phyloP scores from a whole-genome alignment of 2,888 invertebrate genomes.

The Drosophila melanosoma region DNA sequence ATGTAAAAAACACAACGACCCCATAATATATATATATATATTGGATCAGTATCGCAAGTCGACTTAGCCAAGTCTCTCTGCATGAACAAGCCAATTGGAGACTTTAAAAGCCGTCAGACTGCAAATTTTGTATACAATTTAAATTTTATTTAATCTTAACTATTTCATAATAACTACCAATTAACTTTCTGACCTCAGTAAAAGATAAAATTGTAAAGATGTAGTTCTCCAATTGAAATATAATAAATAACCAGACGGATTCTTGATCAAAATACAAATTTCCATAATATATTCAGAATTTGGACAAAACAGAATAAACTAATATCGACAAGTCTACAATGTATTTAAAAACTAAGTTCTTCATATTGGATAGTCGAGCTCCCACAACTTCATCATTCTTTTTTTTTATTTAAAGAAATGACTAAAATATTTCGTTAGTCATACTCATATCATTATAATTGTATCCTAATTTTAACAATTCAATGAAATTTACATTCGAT shows the following conservation, averaged over 20 bases:
- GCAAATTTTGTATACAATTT: background rate
- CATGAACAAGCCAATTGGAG: background rate
- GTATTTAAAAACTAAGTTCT: background rate
- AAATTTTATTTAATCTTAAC: background rate
- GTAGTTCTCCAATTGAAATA: background rate
- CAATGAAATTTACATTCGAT: background rate
- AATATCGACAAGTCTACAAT: background rate
- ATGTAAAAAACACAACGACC: background rate
- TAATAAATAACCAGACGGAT: background rate
- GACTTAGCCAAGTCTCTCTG: too few relatives aligned
- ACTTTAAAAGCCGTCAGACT: background rate
- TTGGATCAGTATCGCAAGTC: background rate
- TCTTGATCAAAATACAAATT: too few relatives aligned
- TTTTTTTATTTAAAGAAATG: background rate
- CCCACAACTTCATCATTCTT: background rate
- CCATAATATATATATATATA: background rate
- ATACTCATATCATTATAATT: too few relatives aligned
- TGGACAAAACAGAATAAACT: background rate
- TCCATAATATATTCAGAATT: background rate
- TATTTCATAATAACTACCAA: background rate
- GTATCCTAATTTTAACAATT: background rate
- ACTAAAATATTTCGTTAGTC: too few relatives aligned
- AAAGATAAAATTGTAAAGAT: background rate
- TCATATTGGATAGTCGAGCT: background rate
- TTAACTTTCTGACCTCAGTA: background rate